Base-by-base conservation (phyloP, 2,888 invertebrate species). In the Pegoplata infirma region DNA sequence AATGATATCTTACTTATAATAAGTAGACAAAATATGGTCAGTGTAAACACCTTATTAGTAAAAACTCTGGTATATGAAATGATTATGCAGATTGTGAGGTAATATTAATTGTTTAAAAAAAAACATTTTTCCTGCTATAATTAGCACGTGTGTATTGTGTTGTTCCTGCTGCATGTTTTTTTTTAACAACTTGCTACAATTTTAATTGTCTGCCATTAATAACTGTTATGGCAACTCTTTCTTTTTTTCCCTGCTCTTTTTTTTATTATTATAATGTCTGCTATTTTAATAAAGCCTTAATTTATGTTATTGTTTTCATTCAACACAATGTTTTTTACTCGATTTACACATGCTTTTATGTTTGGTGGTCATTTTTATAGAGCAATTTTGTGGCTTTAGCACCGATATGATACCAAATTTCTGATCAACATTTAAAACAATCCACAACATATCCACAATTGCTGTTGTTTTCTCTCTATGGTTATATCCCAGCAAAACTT, bases 311-410 rank as follows among this genome's bases (percentile, higher is more conserved):
- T 56, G 75, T 56, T 67, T 71, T 66, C n/a, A n/a, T n/a, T n/a
- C 44, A 66, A 55, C 69, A 47, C 59, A 75, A 56, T 71, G 66
- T 64, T 67, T 53, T 17, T 46, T 67, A 10, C 46, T 72, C 71
- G 71, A 75, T 79, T 79, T 75, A 79, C 79, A 79, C 67, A 79
- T 79, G 79, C 79, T 79, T 79, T 75, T 72, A 79, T 79, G 79
- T 75, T 79, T 79, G 75, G 79, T 75, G 79, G 79, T 79, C 79
- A 79, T 51, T 79, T 79, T 79, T 79, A 79, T 79, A 63, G 75
- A 79, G 79, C 79, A 79, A 79, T 79, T 79, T 72, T 79, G 79
- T 75, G 79, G 79, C 71, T 79, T 75, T 79, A 63, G 61, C 58
- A 67, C 71, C 51, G 47, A 36, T 63, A 66, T 72, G 69, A 64